Base-by-base conservation (phyloP, 2,797 vertebrate species). In the Cynodonichthys magdalenae region DNA sequence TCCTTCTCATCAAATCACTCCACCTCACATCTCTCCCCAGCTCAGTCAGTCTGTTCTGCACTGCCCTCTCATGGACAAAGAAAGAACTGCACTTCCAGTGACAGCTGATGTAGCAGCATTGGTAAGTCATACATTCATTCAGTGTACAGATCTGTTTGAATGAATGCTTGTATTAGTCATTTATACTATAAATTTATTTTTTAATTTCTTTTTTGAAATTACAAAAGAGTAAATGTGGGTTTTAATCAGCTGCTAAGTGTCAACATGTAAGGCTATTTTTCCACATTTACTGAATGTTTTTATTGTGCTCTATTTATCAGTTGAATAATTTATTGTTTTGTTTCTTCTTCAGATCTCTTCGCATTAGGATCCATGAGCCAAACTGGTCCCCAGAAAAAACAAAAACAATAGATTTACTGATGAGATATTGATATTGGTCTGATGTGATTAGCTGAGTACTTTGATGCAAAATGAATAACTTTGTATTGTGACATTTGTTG, bases 11-110 rank as follows among this genome's bases (percentile, higher is more conserved):
- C 61, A 44, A 77, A 69, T 47, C 71, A 69, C 59, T 67, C 45
- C 53, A 80, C 59, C 69, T 62, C 61, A 64, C 54, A 42, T 5
- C 44, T 56, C 15, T 53, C 58, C 18, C 19, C 53, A 5, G 24
- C 66, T 57, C 54, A 3, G 9, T 59, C 71, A 10, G 52, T 52
- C 50, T 76, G 41, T 69, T 45, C 62, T 48, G 49, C 80, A 53
- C 45, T 69, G 66, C 79, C 84, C 57, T 58, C 91, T 81, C 20
- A 42, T 80, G 91, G 83, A 81, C 60, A 80, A 41, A 59, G 12
- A 15, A 15, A 17, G 53, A 68, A 58, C 47, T 66, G 36, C 15
- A 56, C 36, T 31, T 20, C 39, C 18, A 55, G 10, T 4, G 28
- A 28, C 58, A 63, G 66, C 75, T 80, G 72, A 85, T 47, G 12